These are phyloP conservation scores for Pseudois nayaur DNA, from an alignment of 2,113 vertebrate genomes.

Conservation along the genomic window DNA sequence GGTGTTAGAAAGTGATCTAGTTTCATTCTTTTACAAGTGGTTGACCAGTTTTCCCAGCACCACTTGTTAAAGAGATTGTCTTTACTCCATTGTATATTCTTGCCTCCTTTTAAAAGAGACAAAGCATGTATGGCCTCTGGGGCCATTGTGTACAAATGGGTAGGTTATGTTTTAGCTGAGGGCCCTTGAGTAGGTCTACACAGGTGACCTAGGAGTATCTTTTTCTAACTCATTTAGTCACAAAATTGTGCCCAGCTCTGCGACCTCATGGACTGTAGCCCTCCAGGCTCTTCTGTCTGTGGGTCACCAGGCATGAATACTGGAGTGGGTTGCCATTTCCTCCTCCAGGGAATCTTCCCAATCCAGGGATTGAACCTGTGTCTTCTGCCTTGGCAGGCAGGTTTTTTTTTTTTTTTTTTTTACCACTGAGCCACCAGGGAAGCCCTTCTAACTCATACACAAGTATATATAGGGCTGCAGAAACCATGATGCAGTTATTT, in stretches of 20 bases:
- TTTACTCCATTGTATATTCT: no score
- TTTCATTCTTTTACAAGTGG: no score
- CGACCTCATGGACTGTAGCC: background rate
- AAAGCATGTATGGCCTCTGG: background rate
- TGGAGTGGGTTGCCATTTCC: background rate
- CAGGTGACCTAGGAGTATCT: background rate
- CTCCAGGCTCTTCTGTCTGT: background rate
- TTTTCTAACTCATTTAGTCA: background rate
- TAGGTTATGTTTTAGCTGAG: background rate
- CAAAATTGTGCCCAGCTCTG: background rate
- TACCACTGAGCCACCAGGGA: background rate
- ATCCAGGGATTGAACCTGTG: background rate
- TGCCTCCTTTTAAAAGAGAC: background rate
- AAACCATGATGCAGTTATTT: background rate
- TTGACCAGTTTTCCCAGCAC: no score
- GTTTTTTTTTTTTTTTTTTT: no score
- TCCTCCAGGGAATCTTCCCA: background rate
- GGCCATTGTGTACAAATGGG: fast-evolving
- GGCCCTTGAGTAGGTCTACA: background rate
- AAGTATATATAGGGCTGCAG: background rate
- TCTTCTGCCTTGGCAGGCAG: background rate
- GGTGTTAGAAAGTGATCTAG: no score
- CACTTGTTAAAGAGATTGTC: no score
- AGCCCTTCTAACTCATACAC: background rate
- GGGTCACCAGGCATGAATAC: background rate